A percentile compares a stretch with the other conserved stretches of the same genome.
phyloP scores from a whole-genome alignment of 2,113 vertebrate species.

The Gallinago paraguaiae region DNA sequence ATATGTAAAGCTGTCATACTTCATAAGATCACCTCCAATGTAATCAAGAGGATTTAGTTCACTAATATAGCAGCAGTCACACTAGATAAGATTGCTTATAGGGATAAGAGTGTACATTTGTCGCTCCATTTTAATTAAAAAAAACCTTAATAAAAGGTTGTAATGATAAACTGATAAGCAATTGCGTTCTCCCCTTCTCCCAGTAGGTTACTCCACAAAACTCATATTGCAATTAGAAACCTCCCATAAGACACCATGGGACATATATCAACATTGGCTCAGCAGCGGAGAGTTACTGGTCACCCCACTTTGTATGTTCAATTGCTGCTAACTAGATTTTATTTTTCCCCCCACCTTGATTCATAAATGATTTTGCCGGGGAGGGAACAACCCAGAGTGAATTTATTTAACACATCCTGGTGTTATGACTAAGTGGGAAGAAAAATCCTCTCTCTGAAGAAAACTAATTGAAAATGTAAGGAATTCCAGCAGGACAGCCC shows the following conservation, averaged over 20 bases:
- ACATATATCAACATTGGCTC: constrained; percentile 43
- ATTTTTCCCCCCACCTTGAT: not conserved
- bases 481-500: constrained; percentile 4
- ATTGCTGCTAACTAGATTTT: constrained; percentile 50
- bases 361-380: constrained; percentile 43
- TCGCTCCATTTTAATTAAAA: constrained; percentile 70
- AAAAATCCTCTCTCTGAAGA: constrained; percentile 50
- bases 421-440: constrained; percentile 37
- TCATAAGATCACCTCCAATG: constrained; percentile 71
- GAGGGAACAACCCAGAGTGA: constrained; percentile 35
- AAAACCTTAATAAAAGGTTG: constrained; percentile 73
- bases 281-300: constrained; percentile 5
- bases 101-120: constrained; percentile 69
- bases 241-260: constrained; percentile 50
- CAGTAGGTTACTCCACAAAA: constrained; percentile 52
- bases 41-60: constrained; percentile 73
- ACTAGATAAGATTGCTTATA: constrained; percentile 71
- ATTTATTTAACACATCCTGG: constrained; percentile 56
- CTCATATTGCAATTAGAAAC: constrained; percentile 62
- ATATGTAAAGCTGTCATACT: constrained; percentile 72
- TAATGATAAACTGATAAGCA: constrained; percentile 72
- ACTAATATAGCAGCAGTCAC: constrained; percentile 69
- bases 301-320: constrained; percentile 26
- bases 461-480: constrained; percentile 35
- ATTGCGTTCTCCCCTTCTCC: constrained; percentile 41